Conservation (phyloP, 2,113 vertebrate species). For the Henicopernis longicauda region DNA sequence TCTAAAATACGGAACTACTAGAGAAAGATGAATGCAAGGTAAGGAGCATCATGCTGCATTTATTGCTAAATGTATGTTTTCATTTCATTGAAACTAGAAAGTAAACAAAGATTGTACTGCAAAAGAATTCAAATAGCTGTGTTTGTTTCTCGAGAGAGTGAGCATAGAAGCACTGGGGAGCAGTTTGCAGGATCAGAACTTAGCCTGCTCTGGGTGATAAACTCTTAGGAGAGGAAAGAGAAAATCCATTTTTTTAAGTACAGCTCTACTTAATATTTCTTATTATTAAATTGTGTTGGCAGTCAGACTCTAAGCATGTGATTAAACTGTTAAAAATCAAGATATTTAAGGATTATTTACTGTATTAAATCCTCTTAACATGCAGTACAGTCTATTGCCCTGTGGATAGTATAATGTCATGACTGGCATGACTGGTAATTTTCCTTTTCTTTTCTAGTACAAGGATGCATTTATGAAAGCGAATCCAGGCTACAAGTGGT, state of each 20-base stretch:
- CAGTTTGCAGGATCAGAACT: neutral
- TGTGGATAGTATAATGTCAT: neutral
- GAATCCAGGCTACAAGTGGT: slow-evolving; percentile 98
- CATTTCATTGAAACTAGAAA: neutral
- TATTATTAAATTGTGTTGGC: neutral
- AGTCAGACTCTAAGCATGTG: neutral
- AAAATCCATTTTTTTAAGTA: neutral
- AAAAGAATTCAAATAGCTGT: neutral
- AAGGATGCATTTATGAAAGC: slow-evolving; percentile 99
- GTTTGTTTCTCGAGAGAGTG: neutral
- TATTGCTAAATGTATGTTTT: neutral
- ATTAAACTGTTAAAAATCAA: slow-evolving; percentile 35
- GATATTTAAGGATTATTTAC: neutral
- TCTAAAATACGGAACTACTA: neutral
- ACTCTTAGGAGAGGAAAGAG: neutral
- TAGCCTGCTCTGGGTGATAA: neutral
- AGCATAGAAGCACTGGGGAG: neutral
- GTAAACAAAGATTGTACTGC: neutral
- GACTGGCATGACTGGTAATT: neutral
- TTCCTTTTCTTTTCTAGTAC: slow-evolving; percentile 79
- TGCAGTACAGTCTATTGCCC: neutral
- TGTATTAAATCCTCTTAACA: neutral
- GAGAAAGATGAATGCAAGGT: neutral
- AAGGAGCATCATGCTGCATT: neutral
- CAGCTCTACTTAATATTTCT: neutral